phyloP scores from a whole-genome alignment of 2,888 invertebrate genomes.

The Pseudococcus longispinus region DNA sequence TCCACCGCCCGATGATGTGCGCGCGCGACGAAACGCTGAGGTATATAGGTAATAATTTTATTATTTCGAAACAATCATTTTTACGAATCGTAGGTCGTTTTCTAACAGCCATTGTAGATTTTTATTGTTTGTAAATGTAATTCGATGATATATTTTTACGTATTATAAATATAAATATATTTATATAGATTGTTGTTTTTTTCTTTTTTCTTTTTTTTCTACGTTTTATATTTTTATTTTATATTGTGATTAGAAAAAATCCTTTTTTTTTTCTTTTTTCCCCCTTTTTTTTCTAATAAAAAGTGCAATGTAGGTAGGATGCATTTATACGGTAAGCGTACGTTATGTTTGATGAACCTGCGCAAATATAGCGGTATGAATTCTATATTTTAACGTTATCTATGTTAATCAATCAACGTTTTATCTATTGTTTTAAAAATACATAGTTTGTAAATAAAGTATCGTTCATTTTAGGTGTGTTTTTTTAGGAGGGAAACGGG shows the following conservation, averaged over 20 bases:
- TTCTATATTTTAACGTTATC: slow-evolving; percentile 44
- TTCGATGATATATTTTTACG: slow-evolving; percentile 23
- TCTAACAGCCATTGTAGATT: slow-evolving; percentile 43
- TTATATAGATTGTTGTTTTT: slow-evolving; percentile 31
- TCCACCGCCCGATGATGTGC: neutral
- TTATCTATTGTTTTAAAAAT: slow-evolving; percentile 45
- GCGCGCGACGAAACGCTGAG: neutral
- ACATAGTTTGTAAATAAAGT: slow-evolving; percentile 44
- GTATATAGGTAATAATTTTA: neutral
- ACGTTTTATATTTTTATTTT: slow-evolving; percentile 47
- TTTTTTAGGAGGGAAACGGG: neutral
- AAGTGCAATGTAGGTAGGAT: slow-evolving; percentile 41
- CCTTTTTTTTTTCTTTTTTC: neutral
- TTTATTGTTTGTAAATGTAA: slow-evolving; percentile 45
- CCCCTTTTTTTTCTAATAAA: neutral
- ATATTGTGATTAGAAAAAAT: slow-evolving; percentile 39
- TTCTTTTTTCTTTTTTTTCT: slow-evolving; percentile 41
- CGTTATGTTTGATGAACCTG: slow-evolving; percentile 16
- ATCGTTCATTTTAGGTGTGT: slow-evolving; percentile 25
- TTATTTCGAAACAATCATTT: slow-evolving; percentile 42
- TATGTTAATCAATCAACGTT: slow-evolving; percentile 45
- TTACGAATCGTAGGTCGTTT: slow-evolving; percentile 45
- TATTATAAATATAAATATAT: neutral
- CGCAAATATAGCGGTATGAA: slow-evolving; percentile 29
- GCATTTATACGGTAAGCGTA: slow-evolving; percentile 39